These are phyloP conservation scores for Ophioninae sp. DNA, from an alignment of 2,888 invertebrate species.

Conservation along the genomic window DNA sequence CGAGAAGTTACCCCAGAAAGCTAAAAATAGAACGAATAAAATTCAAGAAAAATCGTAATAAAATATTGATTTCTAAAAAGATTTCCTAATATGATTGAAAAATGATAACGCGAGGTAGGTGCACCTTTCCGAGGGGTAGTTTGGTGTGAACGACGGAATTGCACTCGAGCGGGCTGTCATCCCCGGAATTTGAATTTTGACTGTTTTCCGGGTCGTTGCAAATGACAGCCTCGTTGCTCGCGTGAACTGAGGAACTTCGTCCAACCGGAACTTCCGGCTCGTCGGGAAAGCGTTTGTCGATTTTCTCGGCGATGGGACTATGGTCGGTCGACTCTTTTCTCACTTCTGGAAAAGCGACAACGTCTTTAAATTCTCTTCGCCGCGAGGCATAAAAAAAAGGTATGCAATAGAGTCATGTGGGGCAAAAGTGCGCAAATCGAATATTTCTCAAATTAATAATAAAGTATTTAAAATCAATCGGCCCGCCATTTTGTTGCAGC, in stretches of 20 bases:
- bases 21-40: no score
- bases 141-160: constrained; percentile 85
- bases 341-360: constrained; percentile 44
- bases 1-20: no score
- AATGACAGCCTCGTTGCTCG: constrained; percentile 67
- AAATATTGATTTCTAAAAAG: no score
- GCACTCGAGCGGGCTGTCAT: constrained; percentile 84
- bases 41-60: no score
- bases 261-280: constrained; percentile 64
- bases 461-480: no score
- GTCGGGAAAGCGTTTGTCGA: constrained; percentile 58
- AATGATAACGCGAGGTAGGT: neutral
- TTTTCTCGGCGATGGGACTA: constrained; percentile 38
- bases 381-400: neutral
- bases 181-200: constrained; percentile 82
- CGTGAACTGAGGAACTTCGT: constrained; percentile 50
- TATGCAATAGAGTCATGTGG: no score
- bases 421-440: no score
- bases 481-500: no score
- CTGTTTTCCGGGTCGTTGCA: constrained; percentile 74
- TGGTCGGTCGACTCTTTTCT: constrained; percentile 67
- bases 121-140: constrained; percentile 88
- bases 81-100: no score
- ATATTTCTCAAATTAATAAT: no score
- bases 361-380: neutral